Evolutionary conservation across 2,888 invertebrate species (phyloP), one percentile per base, ranked within the genome.

Genomic region (Trachelus stipa): DNA sequence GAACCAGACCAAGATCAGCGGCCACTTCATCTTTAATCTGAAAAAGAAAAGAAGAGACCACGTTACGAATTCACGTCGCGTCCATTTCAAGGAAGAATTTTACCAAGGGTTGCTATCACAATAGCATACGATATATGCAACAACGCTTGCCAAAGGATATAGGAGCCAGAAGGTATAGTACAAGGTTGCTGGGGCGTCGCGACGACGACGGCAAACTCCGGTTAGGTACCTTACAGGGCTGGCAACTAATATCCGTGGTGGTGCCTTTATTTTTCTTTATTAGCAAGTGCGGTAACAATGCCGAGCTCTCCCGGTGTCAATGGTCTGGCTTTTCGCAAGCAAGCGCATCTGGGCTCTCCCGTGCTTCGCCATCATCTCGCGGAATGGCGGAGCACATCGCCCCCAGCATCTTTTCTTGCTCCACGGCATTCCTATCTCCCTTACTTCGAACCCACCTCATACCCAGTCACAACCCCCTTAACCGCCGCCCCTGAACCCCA

Each of bases 11-110:
- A 90, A 84, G 78, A 88, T 82, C 84, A 89, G 81, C 77, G 88
- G 86, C 90, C 90, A 90, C 87, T 89, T 89, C 90, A 90, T 90
- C 85, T 90, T 90, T 82, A 81, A 83, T 85, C 88, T 88, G 86
- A 3, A 85, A 85, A 85, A 74, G 80, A 34, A 79, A 76, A 79
- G 75, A 9, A 74, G 11, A 76, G n/a, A 34, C 30, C 35, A 6
- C 35, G 23, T 74, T 74, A 34, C 12, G 30, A 30, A 35, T 74
- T 34, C 9, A 35, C 35, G 23, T 30, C 23, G 23, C 15, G 35
- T 15, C 56, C 69, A 69, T 68, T 69, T 74, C 12, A 56, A 34
- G 74, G 35, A 77, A 73, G 56, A 56, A 56, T 56, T 56, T 56
- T 23, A 56, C 23, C 56, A 23, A 56, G 56, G 23, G 23, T 56